Evolutionary conservation across 2,888 invertebrate species (phyloP), one percentile per base, ranked within the genome.

Genomic region (Leucania comma): DNA sequence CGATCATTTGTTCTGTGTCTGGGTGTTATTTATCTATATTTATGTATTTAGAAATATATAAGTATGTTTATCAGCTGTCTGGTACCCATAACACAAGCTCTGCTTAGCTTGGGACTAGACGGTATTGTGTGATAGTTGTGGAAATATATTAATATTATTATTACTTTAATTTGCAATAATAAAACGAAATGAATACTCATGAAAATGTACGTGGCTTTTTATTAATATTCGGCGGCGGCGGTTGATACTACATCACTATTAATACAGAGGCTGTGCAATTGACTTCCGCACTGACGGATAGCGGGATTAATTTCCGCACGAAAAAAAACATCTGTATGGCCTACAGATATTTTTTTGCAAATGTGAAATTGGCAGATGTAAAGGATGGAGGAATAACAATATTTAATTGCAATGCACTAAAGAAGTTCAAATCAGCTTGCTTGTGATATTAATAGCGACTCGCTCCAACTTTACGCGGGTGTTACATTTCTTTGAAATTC

Each of bases 151-250:
- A n/a, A 35, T 10, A 4, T 35, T 5, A 32, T 32, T 6, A 0
- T 8, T 8, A 32, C 12, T 35, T 35, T 9, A 35, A 35, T 9
- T 1, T 10, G 3, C 10, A 35, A 35, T 35, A 35, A 35, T 35
- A 35, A 35, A 35, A 12, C 35, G 35, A 10, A 35, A 35, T 3
- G 10, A 9, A 20, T 35, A 20, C 46, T 5, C 20, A 35, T 22
- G n/a, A n/a, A 50, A 42, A 68, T 4, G n/a, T 17, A 20, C 26
- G 9, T n/a, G 9, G 24, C 6, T 76, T 12, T 57, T 53, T 57
- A 76, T 76, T 76, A 58, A 38, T 50, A 9, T 35, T 32, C 48
- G n/a, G 32, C 32, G 48, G 62, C 48, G n/a, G 32, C 32, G 48
- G 62, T 62, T 24, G 62, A 14, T 9, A 24, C 24, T 46, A 24